Conservation (phyloP, 2,888 invertebrate genomes). For the Melipona bicolor region DNA sequence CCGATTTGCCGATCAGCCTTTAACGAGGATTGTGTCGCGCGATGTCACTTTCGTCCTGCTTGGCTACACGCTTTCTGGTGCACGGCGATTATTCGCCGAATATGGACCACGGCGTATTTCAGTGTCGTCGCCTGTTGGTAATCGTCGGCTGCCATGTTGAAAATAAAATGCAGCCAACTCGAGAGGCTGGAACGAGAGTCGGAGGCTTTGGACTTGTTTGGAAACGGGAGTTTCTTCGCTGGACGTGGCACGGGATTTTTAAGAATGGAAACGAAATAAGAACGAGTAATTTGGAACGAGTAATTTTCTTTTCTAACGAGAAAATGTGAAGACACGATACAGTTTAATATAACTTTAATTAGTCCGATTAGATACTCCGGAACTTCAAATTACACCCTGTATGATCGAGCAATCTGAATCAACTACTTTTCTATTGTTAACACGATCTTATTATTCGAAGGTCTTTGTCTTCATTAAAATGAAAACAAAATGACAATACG, state of each 20-base stretch:
- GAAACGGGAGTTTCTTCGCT: background rate
- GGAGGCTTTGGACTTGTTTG: background rate
- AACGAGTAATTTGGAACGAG: background rate
- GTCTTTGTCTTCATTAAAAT: no score
- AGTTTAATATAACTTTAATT: no score
- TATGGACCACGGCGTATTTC: constrained; percentile 4
- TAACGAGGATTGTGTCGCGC: constrained; percentile 54
- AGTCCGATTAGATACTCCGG: no score
- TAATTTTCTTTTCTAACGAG: background rate
- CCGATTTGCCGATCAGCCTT: constrained; percentile 35
- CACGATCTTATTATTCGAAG: no score
- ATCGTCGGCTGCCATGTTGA: background rate
- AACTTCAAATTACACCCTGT: no score
- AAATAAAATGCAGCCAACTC: background rate
- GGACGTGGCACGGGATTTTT: no score
- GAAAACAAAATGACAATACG: no score
- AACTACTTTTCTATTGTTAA: no score
- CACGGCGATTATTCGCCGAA: constrained; percentile 22
- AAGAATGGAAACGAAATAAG: background rate
- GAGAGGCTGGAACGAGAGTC: background rate
- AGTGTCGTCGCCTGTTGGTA: no score
- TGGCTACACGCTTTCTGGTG: background rate
- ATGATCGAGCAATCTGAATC: no score
- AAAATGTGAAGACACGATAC: no score
- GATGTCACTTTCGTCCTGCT: constrained; percentile 37